Conservation (phyloP, 1,140 invertebrate species). For the Aphaenogaster rudis region DNA sequence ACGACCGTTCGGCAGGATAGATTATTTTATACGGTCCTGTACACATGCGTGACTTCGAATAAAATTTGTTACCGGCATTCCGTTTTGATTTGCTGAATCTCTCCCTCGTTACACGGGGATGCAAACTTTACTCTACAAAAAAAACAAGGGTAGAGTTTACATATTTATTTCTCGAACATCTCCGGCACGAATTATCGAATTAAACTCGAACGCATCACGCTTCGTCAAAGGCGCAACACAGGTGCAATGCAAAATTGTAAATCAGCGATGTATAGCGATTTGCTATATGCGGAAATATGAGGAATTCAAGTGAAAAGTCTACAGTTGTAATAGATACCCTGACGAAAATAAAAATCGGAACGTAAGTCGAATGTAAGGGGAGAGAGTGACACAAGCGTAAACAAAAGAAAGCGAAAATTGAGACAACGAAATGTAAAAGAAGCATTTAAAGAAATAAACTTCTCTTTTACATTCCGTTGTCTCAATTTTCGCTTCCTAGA, state of each 20-base stretch:
- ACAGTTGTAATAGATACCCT: slow-evolving; percentile 23
- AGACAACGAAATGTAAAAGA: no score
- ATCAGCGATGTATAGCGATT: slow-evolving; percentile 34
- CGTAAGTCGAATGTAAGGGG: no score
- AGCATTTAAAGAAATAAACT: no score
- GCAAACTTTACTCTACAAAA: neutral
- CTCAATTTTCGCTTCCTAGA: no score
- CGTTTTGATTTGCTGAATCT: slow-evolving; percentile 36
- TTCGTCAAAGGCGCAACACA: slow-evolving; percentile 26
- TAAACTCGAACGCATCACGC: slow-evolving; percentile 15
- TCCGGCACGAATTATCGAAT: slow-evolving; percentile 6
- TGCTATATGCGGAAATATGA: slow-evolving; percentile 9
- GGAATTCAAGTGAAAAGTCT: slow-evolving; percentile 42
- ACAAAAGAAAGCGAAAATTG: no score
- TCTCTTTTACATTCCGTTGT: no score
- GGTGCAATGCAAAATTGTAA: slow-evolving; percentile 39
- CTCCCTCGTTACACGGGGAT: neutral
- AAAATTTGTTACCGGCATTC: neutral
- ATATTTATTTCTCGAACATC: neutral
- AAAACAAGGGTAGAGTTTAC: slow-evolving; percentile 14
- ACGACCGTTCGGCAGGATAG: neutral
- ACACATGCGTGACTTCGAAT: neutral
- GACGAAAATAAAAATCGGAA: no score
- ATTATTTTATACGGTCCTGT: slow-evolving; percentile 30
- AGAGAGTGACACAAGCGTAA: no score